Base-by-base conservation (phyloP, 2,797 vertebrate species). In the Margarornis squamiger region DNA sequence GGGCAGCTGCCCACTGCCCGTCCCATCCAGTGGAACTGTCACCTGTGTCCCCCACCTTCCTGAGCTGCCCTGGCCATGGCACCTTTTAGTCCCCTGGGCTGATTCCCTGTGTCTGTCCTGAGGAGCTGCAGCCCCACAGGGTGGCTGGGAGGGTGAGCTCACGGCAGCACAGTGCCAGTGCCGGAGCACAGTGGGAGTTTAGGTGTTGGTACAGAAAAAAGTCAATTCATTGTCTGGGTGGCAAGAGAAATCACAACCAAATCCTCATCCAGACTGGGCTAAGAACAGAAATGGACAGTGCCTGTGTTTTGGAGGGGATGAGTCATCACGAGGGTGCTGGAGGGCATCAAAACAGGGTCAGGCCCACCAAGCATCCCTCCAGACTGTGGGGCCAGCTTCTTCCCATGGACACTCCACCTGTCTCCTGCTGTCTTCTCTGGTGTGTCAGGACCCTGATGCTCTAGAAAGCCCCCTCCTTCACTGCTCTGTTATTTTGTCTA, bases 161-260 rank as follows among this genome's bases (percentile, higher is more conserved):
- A 46, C 5, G 0, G 2, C 71, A 61, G 30, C 70, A 59, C 32
- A 62, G 52, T 1, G 0, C n/a, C 0, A 0, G 21, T 26, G 62
- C n/a, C 0, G 1, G 46, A 30, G 19, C 0, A 1, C 1, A 12
- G 43, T 4, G 4, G 27, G 32, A 93, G 45, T 62, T 59, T 6
- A 2, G 29, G 13, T 71, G 12, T 32, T 45, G 36, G 45, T 41
- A 63, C 17, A 59, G 80, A 39, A 49, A 67, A 77, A 17, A 39
- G 26, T 36, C 18, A 10, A 9, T 55, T 51, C 38, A 8, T 85
- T 1, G 0, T 5, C 41, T 82, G 7, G 0, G 26, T 68, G 43
- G 18, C 39, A 59, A 71, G 15, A 21, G 32, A 73, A 89, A 81
- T 68, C 24, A 48, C 43, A 72, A 76, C 13, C 67, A 76, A 91